A percentile compares a stretch with the other conserved stretches of the same genome.
phyloP scores from a whole-genome alignment of 2,113 vertebrate species.

The Ochotona curzoniae region DNA sequence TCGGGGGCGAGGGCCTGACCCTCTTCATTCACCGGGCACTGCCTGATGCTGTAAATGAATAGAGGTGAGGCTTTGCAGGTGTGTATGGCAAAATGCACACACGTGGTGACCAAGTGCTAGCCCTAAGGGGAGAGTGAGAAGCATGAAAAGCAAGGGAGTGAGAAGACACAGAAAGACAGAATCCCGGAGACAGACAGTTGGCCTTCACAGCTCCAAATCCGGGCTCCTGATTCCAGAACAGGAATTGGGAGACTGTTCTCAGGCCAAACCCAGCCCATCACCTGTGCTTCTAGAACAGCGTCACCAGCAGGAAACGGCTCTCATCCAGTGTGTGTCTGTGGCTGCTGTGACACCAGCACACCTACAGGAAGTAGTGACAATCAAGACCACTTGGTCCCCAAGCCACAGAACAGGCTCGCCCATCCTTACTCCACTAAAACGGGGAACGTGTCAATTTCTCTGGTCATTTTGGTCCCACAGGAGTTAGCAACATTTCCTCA shows the following conservation, averaged over 20 bases:
- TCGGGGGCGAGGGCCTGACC: not conserved
- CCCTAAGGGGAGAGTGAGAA: not conserved
- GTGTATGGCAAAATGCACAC: not conserved
- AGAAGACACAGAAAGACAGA: not conserved
- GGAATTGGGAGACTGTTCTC: not conserved
- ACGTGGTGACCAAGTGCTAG: not conserved
- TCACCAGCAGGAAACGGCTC: not conserved
- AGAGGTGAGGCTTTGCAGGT: not conserved
- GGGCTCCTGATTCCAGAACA: too few species aligned
- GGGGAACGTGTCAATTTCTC: not conserved
- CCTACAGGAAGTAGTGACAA: not conserved
- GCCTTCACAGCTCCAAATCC: too few species aligned
- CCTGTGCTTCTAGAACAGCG: not conserved
- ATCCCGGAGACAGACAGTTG: too few species aligned
- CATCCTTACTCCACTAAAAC: not conserved
- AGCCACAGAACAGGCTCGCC: not conserved
- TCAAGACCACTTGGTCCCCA: not conserved
- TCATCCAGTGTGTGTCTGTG: not conserved
- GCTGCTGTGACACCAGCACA: not conserved
- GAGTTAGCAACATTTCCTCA: not conserved
- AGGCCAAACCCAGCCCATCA: not conserved
- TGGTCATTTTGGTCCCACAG: not conserved
- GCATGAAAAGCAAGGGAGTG: not conserved
- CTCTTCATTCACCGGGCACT: not conserved
- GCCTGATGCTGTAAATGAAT: not conserved